phyloP scores from a whole-genome alignment of 2,888 invertebrate species.

The Amphipyra tragopoginis region DNA sequence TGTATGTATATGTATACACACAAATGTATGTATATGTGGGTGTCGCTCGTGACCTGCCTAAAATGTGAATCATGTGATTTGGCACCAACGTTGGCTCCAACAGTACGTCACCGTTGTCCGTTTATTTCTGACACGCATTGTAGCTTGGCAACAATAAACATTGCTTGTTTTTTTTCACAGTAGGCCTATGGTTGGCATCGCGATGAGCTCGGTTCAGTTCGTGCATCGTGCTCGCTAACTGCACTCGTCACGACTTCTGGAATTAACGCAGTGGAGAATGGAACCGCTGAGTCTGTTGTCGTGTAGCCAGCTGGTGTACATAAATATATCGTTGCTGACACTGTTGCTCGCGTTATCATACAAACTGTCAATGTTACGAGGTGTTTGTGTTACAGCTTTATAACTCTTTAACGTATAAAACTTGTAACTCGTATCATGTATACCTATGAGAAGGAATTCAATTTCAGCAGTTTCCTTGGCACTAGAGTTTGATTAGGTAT shows the following conservation, averaged over 20 bases:
- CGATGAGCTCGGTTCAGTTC: slow-evolving; percentile 5
- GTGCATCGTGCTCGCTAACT: background rate
- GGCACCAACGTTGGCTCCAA: slow-evolving; percentile 81
- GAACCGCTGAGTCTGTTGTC: background rate
- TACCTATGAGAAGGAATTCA: too few species aligned
- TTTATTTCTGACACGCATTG: slow-evolving; percentile 80
- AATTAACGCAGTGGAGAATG: background rate
- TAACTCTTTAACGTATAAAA: background rate
- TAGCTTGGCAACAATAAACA: slow-evolving; percentile 79
- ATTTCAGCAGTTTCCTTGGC: too few species aligned
- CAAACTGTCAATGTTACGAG: background rate
- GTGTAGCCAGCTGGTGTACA: background rate
- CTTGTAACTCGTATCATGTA: background rate
- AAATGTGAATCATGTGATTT: slow-evolving; percentile 87
- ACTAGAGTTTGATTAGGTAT: too few species aligned
- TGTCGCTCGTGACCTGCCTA: slow-evolving; percentile 83
- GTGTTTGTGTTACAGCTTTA: background rate
- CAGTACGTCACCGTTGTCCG: slow-evolving; percentile 75
- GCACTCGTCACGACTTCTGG: background rate
- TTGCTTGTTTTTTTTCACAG: slow-evolving; percentile 59
- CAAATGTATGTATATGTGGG: slow-evolving; percentile 66
- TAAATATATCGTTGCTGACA: background rate
- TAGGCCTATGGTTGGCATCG: slow-evolving; percentile 57
- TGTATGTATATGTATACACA: slow-evolving; percentile 18
- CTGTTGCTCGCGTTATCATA: background rate